Conservation (phyloP, 2,888 invertebrate genomes). For the Cantharis rustica region DNA sequence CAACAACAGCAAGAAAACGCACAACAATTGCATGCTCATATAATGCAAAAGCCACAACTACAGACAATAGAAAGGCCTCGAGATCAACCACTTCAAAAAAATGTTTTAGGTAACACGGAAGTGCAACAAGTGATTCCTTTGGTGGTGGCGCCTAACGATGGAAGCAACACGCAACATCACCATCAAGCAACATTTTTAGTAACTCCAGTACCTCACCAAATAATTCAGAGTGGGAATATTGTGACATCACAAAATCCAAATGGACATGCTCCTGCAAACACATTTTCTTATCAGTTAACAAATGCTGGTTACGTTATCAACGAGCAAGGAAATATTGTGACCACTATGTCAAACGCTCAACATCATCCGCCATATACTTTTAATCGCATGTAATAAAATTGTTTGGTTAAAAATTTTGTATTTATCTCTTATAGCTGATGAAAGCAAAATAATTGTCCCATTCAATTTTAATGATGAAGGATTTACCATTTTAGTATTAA, state of each 20-base stretch:
- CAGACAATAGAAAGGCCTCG: conserved; percentile 60
- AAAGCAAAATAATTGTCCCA: neutral
- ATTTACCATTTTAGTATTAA: neutral
- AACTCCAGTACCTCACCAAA: conserved; percentile 68
- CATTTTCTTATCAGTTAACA: conserved; percentile 55
- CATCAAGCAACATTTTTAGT: conserved; percentile 69
- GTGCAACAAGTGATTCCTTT: conserved; percentile 68
- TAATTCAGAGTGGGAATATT: conserved; percentile 59
- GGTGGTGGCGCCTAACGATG: conserved; percentile 61
- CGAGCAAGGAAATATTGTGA: conserved; percentile 56
- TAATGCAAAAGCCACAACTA: conserved; percentile 39
- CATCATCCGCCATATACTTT: conserved; percentile 55
- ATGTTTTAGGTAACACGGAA: conserved; percentile 60
- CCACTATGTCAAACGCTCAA: conserved; percentile 53
- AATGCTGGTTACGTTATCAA: conserved; percentile 57
- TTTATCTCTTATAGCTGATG: neutral
- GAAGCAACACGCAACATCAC: conserved; percentile 48
- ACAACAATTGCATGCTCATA: conserved; percentile 52
- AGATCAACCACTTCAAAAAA: conserved; percentile 58
- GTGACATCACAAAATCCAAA: conserved; percentile 49
- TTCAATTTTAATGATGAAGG: neutral
- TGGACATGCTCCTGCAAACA: conserved; percentile 50
- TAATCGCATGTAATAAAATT: conserved; percentile 51
- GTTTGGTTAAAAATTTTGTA: neutral
- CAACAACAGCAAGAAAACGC: conserved; percentile 52